Base-by-base conservation (phyloP, 2,888 invertebrate genomes). In the Melikaiella ostensackeni region DNA sequence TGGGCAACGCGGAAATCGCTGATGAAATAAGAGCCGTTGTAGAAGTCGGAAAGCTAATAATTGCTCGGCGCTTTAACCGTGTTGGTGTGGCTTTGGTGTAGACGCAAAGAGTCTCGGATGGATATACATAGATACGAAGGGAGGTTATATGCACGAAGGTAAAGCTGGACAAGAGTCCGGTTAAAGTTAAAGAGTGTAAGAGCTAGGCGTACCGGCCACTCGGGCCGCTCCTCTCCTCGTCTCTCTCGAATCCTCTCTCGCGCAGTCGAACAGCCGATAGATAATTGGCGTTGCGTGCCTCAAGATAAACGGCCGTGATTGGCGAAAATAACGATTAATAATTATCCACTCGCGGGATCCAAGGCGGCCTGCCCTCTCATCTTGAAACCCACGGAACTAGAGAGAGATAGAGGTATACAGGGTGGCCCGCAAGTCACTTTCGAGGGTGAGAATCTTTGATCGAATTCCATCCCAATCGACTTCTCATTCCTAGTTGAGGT, bases 241-340 rank as follows among this genome's bases (percentile, higher is more conserved):
- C 75, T 76, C 35, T 75, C 75, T 19, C 50, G 50, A 70, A 46
- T 70, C 50, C 70, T 46, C 70, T 46, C 57, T 81, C 84, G 85
- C 73, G 75, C 80, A 57, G 74, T 75, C 75, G 77, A 84, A 80
- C 86, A 83, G 83, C 86, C 88, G 86, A 89, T 89, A 89, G 88
- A 89, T 89, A 89, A 89, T 89, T 89, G 89, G 88, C 88, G 88
- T 89, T 89, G 89, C 89, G 89, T 89, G 89, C 88, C 85, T 86
- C 86, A 82, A 89, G 89, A 89, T 89, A 88, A 89, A 89, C 89
- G 88, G 88, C 88, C 89, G 88, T 89, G 89, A 89, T 89, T 89
- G 89, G 89, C 89, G 89, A 89, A 89, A 89, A 89, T 89, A 89
- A 89, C 89, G 89, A 89, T 89, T 89, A 89, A 89, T 89, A 89